phyloP scores from a whole-genome alignment of 2,888 invertebrate species.

The Marasmarcha lunaedactyla region DNA sequence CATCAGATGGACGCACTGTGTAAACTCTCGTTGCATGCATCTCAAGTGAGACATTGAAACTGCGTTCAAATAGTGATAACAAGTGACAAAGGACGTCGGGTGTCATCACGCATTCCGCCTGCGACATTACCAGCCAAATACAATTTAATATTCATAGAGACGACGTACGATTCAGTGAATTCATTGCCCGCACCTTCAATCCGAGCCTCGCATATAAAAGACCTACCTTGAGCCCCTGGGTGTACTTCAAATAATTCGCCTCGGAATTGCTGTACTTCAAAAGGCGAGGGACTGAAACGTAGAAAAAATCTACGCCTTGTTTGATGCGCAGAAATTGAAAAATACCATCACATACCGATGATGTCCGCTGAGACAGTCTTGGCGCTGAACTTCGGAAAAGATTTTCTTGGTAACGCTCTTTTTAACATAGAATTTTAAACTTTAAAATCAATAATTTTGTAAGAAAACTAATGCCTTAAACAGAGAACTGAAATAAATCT shows the following conservation, averaged over 20 bases:
- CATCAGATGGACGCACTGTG: too few species aligned
- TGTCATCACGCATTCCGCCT: slow-evolving; percentile 36
- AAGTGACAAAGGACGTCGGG: neutral
- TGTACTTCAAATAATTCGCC: slow-evolving; percentile 61
- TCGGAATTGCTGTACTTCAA: slow-evolving; percentile 52
- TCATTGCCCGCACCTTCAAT: slow-evolving; percentile 62
- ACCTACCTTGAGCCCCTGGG: slow-evolving; percentile 52
- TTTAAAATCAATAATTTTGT: too few species aligned
- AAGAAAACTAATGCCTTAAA: too few species aligned
- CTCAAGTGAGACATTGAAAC: too few species aligned
- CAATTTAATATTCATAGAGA: slow-evolving; percentile 68
- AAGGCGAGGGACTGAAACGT: slow-evolving; percentile 39
- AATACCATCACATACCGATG: slow-evolving; percentile 35
- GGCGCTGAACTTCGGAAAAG: neutral
- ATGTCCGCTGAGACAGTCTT: slow-evolving; percentile 6
- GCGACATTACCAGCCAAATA: slow-evolving; percentile 61
- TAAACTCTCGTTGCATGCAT: too few species aligned
- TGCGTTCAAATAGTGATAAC: neutral
- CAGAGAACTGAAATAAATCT: too few species aligned
- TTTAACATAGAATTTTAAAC: too few species aligned
- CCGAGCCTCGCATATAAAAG: slow-evolving; percentile 60
- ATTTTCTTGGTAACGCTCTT: neutral
- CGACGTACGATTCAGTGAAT: slow-evolving; percentile 66
- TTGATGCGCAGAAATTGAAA: slow-evolving; percentile 54
- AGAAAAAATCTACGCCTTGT: slow-evolving; percentile 44